Conservation (phyloP, 2,113 vertebrate species). For the Loxodonta africana region DNA sequence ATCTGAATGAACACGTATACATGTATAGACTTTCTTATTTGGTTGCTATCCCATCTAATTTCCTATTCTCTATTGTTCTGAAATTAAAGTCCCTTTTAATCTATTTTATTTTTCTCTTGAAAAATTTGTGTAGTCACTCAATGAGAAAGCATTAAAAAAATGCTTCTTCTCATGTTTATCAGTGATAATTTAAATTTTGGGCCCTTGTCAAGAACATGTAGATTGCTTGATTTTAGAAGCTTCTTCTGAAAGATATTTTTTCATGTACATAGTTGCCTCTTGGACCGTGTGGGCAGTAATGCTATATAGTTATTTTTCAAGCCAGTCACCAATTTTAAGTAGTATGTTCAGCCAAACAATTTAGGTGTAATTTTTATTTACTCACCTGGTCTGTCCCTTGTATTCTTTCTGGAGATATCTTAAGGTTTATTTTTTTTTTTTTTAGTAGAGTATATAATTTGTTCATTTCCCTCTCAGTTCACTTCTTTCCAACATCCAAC, state of each 20-base stretch:
- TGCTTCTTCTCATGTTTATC: not conserved
- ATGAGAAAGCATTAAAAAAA: not conserved
- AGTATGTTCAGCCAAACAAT: not conserved
- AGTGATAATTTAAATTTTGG: not conserved
- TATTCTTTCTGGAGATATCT: constrained; percentile 24
- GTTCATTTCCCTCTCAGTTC: constrained; percentile 41
- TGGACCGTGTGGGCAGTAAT: not conserved
- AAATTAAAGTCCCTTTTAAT: constrained; percentile 28
- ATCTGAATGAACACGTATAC: not conserved
- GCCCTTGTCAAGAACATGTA: not conserved
- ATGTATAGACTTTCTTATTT: not conserved
- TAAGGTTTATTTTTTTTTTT: not conserved
- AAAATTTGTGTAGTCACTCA: not conserved
- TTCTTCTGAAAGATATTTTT: not conserved
- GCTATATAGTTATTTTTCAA: not conserved
- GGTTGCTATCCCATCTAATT: not conserved
- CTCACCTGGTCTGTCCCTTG: not conserved
- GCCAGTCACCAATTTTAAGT: not conserved
- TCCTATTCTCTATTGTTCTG: not conserved
- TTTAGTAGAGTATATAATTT: not conserved
- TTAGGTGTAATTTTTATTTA: constrained; percentile 21
- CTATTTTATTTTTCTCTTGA: constrained; percentile 32
- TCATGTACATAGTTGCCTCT: not conserved
- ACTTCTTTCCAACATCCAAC: not conserved
- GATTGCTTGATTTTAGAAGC: constrained; percentile 26